phyloP scores from a whole-genome alignment of 2,888 invertebrate species.

The Kryphioiulus occultus region DNA sequence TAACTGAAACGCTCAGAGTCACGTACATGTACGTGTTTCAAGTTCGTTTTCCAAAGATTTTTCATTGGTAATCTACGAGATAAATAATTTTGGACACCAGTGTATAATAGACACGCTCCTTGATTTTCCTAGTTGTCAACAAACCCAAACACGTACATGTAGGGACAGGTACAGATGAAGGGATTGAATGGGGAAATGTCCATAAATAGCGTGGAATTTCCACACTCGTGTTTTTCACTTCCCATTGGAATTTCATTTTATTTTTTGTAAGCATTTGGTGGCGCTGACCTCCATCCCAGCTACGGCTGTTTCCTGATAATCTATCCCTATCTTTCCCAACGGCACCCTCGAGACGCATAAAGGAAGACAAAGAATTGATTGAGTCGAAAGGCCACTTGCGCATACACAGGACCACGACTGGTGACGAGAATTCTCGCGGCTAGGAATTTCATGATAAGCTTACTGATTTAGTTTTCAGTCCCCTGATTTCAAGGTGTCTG shows the following conservation, averaged over 20 bases:
- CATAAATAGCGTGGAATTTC: not conserved
- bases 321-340: conserved; percentile 41
- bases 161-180: not conserved
- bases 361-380: conserved; percentile 45
- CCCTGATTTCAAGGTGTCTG: conserved; percentile 39
- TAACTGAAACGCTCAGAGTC: not conserved
- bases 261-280: conserved; percentile 27
- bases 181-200: not conserved
- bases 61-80: too few relatives aligned
- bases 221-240: conserved; percentile 4
- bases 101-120: too few relatives aligned
- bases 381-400: conserved; percentile 44
- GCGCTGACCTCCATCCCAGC: conserved; percentile 31
- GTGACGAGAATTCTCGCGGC: conserved; percentile 29
- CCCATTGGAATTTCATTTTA: not conserved
- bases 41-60: too few relatives aligned
- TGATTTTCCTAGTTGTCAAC: too few relatives aligned
- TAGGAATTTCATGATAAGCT: conserved; percentile 35
- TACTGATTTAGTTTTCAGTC: conserved; percentile 40
- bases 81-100: too few relatives aligned
- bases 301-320: conserved; percentile 36
- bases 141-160: not conserved
- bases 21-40: too few relatives aligned
- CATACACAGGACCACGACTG: conserved; percentile 11
- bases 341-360: conserved; percentile 42